Evolutionary conservation across 2,113 vertebrate species (phyloP).

Genomic region (Misgurnus anguillicaudatus): DNA sequence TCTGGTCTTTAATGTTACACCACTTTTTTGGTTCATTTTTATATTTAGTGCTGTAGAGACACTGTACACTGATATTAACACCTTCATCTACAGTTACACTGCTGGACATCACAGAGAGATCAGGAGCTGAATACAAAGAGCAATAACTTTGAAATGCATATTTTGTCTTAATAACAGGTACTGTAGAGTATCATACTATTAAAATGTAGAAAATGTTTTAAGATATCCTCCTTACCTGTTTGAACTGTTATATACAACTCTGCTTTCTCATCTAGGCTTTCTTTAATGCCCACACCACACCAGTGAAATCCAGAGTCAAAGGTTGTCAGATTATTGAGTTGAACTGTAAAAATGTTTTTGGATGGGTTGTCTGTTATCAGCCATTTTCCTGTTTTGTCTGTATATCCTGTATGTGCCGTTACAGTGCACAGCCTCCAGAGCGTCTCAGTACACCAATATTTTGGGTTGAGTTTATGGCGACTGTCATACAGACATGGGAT

Average conservation of each 20-base stretch:
- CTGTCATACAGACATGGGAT: slow-evolving; percentile 48
- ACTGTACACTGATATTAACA: slow-evolving; percentile 41
- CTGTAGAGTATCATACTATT: not conserved
- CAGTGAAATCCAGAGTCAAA: slow-evolving; percentile 9
- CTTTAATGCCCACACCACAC: not conserved
- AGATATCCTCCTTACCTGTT: not conserved
- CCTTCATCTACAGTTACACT: slow-evolving; percentile 40
- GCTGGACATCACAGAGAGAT: slow-evolving; percentile 30
- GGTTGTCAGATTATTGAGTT: slow-evolving; percentile 1
- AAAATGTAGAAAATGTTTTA: not conserved
- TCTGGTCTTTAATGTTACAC: slow-evolving; percentile 25
- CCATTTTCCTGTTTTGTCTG: not conserved
- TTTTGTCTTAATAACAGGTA: not conserved
- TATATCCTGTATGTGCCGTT: not conserved
- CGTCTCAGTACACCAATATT: slow-evolving; percentile 25
- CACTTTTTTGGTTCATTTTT: slow-evolving; percentile 12
- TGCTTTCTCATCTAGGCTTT: not conserved
- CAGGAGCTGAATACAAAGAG: slow-evolving; percentile 17
- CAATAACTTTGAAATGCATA: not conserved
- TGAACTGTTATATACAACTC: slow-evolving; percentile 13
- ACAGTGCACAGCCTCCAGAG: not conserved
- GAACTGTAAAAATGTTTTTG: slow-evolving; percentile 42
- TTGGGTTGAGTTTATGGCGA: slow-evolving; percentile 17
- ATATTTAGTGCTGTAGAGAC: slow-evolving; percentile 41
- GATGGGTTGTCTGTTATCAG: not conserved